A percentile compares a stretch with the other conserved stretches of the same genome.
phyloP scores from a whole-genome alignment of 2,888 invertebrate genomes.

The Trachelus iudaicus region DNA sequence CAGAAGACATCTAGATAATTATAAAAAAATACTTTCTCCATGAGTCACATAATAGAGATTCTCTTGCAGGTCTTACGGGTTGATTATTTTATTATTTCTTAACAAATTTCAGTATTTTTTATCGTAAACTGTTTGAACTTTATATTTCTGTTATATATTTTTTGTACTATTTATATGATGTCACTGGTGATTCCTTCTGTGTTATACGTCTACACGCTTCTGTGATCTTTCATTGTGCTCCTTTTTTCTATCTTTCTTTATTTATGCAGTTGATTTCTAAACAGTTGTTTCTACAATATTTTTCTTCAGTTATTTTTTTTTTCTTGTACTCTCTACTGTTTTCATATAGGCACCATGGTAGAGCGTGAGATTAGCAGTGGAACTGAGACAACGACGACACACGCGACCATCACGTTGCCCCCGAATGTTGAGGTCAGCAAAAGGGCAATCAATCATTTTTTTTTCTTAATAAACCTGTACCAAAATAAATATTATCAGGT shows the following conservation, averaged over 20 bases:
- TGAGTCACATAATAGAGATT: background rate
- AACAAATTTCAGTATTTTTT: constrained; percentile 5
- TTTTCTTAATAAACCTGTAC: background rate
- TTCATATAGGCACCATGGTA: constrained; percentile 59
- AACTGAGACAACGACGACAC: constrained; percentile 63
- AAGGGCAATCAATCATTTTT: constrained; percentile 32
- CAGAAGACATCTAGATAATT: background rate
- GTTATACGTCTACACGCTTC: constrained; percentile 16
- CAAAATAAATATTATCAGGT: background rate
- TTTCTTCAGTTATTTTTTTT: constrained; percentile 9
- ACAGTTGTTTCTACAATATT: constrained; percentile 16
- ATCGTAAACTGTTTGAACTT: background rate
- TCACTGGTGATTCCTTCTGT: background rate
- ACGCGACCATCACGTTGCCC: constrained; percentile 63
- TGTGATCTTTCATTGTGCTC: constrained; percentile 5
- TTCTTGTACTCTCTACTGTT: constrained; percentile 28
- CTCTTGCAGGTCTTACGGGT: constrained; percentile 4
- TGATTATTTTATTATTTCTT: constrained; percentile 13
- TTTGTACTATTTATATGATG: constrained; percentile 8
- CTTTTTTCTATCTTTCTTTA: constrained; percentile 30
- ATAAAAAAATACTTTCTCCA: background rate
- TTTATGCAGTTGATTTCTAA: constrained; percentile 18
- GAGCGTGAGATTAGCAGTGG: constrained; percentile 63
- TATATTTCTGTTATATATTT: background rate
- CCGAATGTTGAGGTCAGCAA: constrained; percentile 64